phyloP scores from a whole-genome alignment of 2,888 invertebrate species.

The Lacanobia wlatinum region DNA sequence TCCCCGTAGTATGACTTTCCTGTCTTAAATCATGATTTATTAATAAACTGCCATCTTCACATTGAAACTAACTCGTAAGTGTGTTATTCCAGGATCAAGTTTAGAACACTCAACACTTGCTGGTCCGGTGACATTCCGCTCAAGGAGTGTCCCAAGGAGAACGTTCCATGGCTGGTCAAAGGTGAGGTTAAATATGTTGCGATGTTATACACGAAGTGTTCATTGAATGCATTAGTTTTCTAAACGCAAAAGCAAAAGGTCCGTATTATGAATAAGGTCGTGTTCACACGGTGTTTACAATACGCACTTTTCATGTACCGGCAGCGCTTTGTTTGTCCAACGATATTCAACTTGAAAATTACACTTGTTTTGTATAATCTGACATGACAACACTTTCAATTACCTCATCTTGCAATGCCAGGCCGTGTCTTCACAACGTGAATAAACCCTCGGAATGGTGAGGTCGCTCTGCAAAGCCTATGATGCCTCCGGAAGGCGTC shows the following conservation, averaged over 20 bases:
- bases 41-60: not conserved
- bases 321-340: no score
- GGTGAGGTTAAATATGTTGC: conserved; percentile 82
- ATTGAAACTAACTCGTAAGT: not conserved
- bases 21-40: not conserved
- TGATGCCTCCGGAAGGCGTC: no score
- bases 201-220: not conserved
- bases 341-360: no score
- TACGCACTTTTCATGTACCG: not conserved
- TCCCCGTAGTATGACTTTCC: not conserved
- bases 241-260: not conserved
- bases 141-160: conserved; percentile 92
- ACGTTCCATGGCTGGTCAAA: conserved; percentile 96
- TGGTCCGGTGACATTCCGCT: conserved; percentile 96
- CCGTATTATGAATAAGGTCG: not conserved
- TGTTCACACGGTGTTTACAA: not conserved
- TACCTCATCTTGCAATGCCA: no score
- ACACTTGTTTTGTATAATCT: no score
- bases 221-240: not conserved
- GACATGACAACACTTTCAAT: no score
- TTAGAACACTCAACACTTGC: conserved; percentile 89
- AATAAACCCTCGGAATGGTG: no score
- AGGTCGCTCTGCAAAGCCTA: no score
- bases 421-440: no score
- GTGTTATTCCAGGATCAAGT: conserved; percentile 87